Conservation (phyloP, 2,113 vertebrate genomes). For the Ictalurus furcatus region DNA sequence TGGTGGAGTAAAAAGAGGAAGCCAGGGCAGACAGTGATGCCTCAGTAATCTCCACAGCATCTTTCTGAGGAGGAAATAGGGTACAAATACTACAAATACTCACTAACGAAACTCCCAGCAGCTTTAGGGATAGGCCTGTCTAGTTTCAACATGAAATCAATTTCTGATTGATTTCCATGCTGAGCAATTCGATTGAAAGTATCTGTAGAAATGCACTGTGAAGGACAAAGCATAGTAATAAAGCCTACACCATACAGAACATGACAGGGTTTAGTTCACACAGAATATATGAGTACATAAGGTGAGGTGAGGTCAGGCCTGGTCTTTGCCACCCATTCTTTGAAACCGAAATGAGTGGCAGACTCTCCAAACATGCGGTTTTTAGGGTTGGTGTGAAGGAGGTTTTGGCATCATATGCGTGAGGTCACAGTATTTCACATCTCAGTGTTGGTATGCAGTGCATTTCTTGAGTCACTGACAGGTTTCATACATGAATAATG, state of each 20-base stretch:
- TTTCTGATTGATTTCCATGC: slow-evolving; percentile 21
- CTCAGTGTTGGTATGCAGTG: slow-evolving; percentile 16
- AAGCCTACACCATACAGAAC: neutral
- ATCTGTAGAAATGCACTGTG: neutral
- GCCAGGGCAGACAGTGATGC: neutral
- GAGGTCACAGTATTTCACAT: slow-evolving; percentile 22
- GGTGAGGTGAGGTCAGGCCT: slow-evolving; percentile 11
- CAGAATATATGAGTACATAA: neutral
- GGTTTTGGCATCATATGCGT: slow-evolving; percentile 1
- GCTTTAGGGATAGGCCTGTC: slow-evolving; percentile 18
- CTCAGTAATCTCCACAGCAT: slow-evolving; percentile 30
- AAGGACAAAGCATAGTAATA: neutral
- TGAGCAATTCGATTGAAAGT: neutral
- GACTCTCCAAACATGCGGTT: neutral
- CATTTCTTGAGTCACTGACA: neutral
- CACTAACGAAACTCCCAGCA: slow-evolving; percentile 28
- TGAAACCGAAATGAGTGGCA: slow-evolving; percentile 28
- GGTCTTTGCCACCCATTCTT: neutral
- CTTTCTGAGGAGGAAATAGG: slow-evolving; percentile 36
- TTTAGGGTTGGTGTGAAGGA: slow-evolving; percentile 14
- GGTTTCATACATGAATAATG: neutral
- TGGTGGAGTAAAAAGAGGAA: slow-evolving; percentile 40
- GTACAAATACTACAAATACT: slow-evolving; percentile 15
- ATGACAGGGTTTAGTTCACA: neutral
- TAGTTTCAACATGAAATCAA: slow-evolving; percentile 9